Evolutionary conservation across 2,888 invertebrate genomes (phyloP).

Genomic region (Liposcelis brunnea): DNA sequence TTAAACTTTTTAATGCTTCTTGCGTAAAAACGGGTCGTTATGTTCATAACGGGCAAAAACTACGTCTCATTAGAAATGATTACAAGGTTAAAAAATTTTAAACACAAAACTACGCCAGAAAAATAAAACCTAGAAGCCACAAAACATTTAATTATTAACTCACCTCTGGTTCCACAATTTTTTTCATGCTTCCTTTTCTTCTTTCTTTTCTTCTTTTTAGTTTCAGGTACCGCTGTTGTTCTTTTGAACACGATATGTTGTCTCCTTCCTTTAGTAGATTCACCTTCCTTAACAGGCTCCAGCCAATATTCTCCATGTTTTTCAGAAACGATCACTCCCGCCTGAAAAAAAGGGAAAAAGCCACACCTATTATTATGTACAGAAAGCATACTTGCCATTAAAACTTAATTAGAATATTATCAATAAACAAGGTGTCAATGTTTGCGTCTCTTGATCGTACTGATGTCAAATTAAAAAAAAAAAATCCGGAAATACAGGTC

Average conservation of each 20-base stretch:
- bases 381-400: neutral
- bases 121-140: too few relatives aligned
- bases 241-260: slow-evolving; percentile 18
- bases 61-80: too few relatives aligned
- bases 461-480: too few relatives aligned
- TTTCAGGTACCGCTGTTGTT: slow-evolving; percentile 16
- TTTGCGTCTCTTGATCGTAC: neutral
- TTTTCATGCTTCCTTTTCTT: slow-evolving; percentile 31
- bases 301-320: slow-evolving; percentile 6
- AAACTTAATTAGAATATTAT: neutral
- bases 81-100: too few relatives aligned
- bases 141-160: slow-evolving; percentile 15
- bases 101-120: too few relatives aligned
- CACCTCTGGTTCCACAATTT: slow-evolving; percentile 27
- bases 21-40: too few relatives aligned
- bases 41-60: too few relatives aligned
- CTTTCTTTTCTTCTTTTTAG: slow-evolving; percentile 29
- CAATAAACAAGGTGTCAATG: neutral
- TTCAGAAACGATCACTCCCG: neutral
- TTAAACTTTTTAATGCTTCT: too few relatives aligned
- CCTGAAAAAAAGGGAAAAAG: neutral
- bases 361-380: neutral
- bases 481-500: too few relatives aligned
- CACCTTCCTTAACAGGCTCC: slow-evolving; percentile 24
- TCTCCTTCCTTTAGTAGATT: slow-evolving; percentile 8